Conservation (phyloP, 1,140 invertebrate genomes). For the Lepidostoma basale region DNA sequence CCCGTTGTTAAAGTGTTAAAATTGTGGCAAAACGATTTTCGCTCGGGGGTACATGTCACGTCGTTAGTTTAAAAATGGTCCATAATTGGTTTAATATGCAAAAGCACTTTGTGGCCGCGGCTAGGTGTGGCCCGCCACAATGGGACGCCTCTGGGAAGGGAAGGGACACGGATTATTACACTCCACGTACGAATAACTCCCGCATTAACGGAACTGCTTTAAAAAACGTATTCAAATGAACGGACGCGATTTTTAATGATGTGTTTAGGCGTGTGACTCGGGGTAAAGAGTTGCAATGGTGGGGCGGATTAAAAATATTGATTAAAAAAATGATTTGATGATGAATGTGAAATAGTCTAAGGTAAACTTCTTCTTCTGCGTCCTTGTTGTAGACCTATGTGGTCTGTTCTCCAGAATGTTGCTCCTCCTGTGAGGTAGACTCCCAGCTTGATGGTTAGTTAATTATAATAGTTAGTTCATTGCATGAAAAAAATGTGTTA, state of each 20-base stretch:
- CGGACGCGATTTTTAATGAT: conserved; percentile 7
- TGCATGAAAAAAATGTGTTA: not conserved
- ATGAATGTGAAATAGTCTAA: too few relatives aligned
- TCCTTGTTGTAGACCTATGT: too few relatives aligned
- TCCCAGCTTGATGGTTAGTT: not conserved
- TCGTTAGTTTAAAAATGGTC: conserved; percentile 31
- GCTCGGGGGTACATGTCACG: conserved; percentile 10
- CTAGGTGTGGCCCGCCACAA: conserved; percentile 14
- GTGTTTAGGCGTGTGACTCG: not conserved
- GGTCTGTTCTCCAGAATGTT: too few relatives aligned
- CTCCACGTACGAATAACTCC: conserved; percentile 4
- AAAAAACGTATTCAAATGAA: conserved; percentile 8
- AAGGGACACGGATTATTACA: conserved; percentile 15
- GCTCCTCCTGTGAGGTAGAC: too few relatives aligned
- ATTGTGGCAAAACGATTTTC: not conserved
- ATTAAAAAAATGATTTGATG: too few relatives aligned
- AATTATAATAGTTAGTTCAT: too few relatives aligned
- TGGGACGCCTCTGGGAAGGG: not conserved
- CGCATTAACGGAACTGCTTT: not conserved
- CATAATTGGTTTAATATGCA: conserved; percentile 33
- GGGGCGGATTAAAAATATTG: not conserved
- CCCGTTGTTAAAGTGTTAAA: not conserved
- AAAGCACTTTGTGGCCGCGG: conserved; percentile 24
- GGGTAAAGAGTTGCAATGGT: not conserved
- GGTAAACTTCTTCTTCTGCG: not conserved